Conservation (phyloP, 2,113 vertebrate species). For the Hystrix brachyura region DNA sequence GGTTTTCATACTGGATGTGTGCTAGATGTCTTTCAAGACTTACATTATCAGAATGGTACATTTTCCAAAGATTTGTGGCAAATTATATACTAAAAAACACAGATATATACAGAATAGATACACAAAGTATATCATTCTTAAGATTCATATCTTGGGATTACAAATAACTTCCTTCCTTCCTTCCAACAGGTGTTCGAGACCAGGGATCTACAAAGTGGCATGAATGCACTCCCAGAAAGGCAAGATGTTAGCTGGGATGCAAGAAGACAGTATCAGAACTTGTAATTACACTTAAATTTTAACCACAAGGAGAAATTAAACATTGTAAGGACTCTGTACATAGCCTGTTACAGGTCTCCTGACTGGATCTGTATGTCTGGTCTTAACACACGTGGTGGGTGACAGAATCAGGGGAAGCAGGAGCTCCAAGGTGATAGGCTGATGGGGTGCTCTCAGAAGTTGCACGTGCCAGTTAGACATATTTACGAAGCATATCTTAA, state of each 20-base stretch:
- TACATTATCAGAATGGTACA: background rate
- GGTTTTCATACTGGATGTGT: background rate
- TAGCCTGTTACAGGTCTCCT: background rate
- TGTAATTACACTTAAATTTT: background rate
- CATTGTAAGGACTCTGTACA: background rate
- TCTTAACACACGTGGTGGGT: background rate
- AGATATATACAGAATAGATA: background rate
- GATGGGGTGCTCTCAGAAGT: background rate
- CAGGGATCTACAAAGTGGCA: background rate
- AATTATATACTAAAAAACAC: conserved; percentile 8
- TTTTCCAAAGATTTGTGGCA: background rate
- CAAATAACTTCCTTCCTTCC: conserved; percentile 24
- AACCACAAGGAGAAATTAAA: conserved; percentile 4
- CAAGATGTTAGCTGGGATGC: background rate
- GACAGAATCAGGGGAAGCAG: background rate
- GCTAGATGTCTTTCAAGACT: background rate
- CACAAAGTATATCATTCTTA: background rate
- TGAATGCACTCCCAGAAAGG: background rate
- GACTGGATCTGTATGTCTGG: background rate
- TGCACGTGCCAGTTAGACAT: background rate
- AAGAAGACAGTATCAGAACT: background rate
- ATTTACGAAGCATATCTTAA: background rate
- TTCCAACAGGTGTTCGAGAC: background rate
- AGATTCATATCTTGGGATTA: background rate
- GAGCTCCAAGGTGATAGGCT: background rate